Conservation (phyloP, 2,113 vertebrate genomes). For the Tringa solitaria region DNA sequence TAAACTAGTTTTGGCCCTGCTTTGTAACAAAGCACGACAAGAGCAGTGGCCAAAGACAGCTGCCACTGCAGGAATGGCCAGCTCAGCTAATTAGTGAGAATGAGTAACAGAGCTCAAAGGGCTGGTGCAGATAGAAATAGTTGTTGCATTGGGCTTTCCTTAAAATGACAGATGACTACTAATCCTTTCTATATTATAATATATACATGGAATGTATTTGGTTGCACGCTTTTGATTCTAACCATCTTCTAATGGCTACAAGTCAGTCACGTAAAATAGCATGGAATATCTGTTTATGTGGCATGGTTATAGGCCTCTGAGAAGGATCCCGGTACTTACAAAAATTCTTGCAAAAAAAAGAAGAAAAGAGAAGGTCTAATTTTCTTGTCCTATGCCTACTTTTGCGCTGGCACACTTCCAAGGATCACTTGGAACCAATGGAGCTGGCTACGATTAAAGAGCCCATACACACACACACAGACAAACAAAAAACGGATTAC, state of each 20-base stretch:
- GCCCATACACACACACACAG: not conserved
- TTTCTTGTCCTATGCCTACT: not conserved
- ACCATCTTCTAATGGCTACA: not conserved
- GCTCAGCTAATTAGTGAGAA: not conserved
- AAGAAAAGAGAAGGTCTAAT: not conserved
- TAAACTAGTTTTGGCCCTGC: not conserved
- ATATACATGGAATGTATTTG: not conserved
- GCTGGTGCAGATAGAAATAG: not conserved
- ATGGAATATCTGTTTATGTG: not conserved
- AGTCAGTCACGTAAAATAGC: not conserved
- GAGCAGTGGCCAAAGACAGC: not conserved
- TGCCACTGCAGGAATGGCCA: not conserved
- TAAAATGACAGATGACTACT: not conserved
- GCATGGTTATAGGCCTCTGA: not conserved
- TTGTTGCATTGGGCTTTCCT: not conserved
- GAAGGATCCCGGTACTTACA: not conserved
- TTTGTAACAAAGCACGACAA: not conserved
- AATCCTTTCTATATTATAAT: not conserved
- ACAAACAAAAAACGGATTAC: constrained; percentile 52
- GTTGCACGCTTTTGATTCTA: not conserved
- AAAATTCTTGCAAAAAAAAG: not conserved
- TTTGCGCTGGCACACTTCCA: constrained; percentile 16
- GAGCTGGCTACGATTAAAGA: constrained; percentile 44
- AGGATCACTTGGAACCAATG: constrained; percentile 9
- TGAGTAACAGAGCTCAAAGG: not conserved